phyloP scores from a whole-genome alignment of 1,140 invertebrate genomes.

The Diprion similis region DNA sequence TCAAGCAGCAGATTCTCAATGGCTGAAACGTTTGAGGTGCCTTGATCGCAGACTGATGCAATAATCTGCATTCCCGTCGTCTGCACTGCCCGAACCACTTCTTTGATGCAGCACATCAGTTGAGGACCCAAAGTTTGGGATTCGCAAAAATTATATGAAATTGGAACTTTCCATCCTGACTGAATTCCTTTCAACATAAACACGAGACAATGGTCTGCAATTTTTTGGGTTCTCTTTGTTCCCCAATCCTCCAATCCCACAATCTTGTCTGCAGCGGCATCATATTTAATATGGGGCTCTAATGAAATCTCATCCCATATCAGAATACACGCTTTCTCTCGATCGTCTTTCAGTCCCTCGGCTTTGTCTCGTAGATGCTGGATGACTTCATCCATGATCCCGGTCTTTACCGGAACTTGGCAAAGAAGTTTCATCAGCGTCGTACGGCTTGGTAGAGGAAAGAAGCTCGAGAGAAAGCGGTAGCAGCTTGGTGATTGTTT shows the following conservation, averaged over 20 bases:
- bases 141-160: slow-evolving; percentile 16
- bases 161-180: slow-evolving; percentile 17
- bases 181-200: slow-evolving; percentile 23
- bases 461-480: slow-evolving; percentile 13
- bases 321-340: slow-evolving; percentile 32
- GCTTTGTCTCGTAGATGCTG: slow-evolving; percentile 15
- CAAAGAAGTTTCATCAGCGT: slow-evolving; percentile 1
- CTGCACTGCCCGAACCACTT: background rate
- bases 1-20: background rate
- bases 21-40: background rate
- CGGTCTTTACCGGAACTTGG: slow-evolving; percentile 14
- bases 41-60: background rate
- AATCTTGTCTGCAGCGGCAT: slow-evolving; percentile 30
- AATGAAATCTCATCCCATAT: slow-evolving; percentile 40
- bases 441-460: slow-evolving; percentile 17
- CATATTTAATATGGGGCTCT: slow-evolving; percentile 32
- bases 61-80: background rate
- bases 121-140: background rate
- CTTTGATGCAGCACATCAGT: background rate
- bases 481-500: slow-evolving; percentile 22
- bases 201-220: slow-evolving; percentile 18
- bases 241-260: slow-evolving; percentile 34
- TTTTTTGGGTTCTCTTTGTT: slow-evolving; percentile 19
- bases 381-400: slow-evolving; percentile 19
- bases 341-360: slow-evolving; percentile 10